Base-by-base conservation (phyloP, 2,888 invertebrate species). In the Emesis furor region DNA sequence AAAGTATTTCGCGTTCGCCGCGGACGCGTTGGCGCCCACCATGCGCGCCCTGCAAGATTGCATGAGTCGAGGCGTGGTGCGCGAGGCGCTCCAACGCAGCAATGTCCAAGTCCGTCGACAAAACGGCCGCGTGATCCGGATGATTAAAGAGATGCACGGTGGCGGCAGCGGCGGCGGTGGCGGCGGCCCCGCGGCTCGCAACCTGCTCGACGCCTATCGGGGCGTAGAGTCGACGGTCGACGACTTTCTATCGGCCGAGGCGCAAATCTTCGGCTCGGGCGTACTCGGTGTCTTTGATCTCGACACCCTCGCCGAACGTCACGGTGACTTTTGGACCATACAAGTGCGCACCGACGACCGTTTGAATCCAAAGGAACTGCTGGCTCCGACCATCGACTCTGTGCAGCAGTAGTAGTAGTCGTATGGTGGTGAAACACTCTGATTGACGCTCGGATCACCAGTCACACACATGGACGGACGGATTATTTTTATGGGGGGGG, bases 221-320 rank as follows among this genome's bases (percentile, higher is more conserved):
- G 71, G 69, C 69, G 69, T 69, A 12, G 69, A 69, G 37, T 37
- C 37, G 32, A 69, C 69, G 39, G 42, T 71, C 42, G 71, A 71
- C 42, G 71, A 71, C 24, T 71, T 71, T 46, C 71, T 71, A 24
- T 71, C 71, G 71, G 42, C 71, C n/a, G 71, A 71, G 42, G 37
- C 39, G 8, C 71, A 71, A 42, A 71, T 71, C 39, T 71, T 71
- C 24, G 71, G 71, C 42, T 71, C 71, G 71, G 42, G 71, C 39
- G 71, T 71, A 39, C 71, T 71, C 39, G 71, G 71, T n/a, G 42
- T 42, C 10, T 71, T 71, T 10, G 71, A 71, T 24, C 39, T 71
- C 42, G 42, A 71, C 42, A 71, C 17, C 42, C 39, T 71, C 42
- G 37, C 46, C 24, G 12, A 42, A 42, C 71, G 71, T 42, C 12